Base-by-base conservation (phyloP, 2,113 vertebrate species). In the Amazona vittata region DNA sequence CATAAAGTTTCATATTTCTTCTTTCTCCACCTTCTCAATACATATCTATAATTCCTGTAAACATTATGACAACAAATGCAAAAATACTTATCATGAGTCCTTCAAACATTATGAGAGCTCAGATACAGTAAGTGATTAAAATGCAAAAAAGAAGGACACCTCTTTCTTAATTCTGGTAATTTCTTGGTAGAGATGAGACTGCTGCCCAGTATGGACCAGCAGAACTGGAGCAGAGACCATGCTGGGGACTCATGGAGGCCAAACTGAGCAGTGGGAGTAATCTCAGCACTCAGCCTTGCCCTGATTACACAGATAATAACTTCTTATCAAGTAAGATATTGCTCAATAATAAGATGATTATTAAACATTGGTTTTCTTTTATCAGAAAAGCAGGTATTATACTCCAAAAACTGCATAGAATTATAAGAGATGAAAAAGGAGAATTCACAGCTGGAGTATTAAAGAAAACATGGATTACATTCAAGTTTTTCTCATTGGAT, bases 171-270 rank as follows among this genome's bases (percentile, higher is more conserved):
- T 25, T 52, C 29, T 74, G 46, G 1, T 2, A 39, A 6, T 55
- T 88, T 80, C 31, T 57, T 69, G 7, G 5, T 15, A 57, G 20
- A 71, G 4, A 20, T 35, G 11, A 88, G 12, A 25, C 28, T 55
- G 12, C 14, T 43, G 12, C 5, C 44, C 3, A 0, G 1, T 47
- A 18, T 3, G 1, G 47, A 52, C 12, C 7, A 47, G n/a, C 12
- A 29, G 6, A 17, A 47, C 8, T 28, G 16, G 5, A 10, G 2
- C 7, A 9, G 7, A 15, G 10, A 75, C 7, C 3, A 12, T 5
- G 2, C 0, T n/a, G 37, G 12, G 3, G 28, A 22, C 31, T 62
- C 19, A 12, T 1, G 5, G 5, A 46, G 9, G 20, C 4, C 33
- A 73, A 31, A 29, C 8, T 1, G 0, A 17, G 2, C 39, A 60